Evolutionary conservation across 2,113 vertebrate genomes (phyloP), one percentile per base, ranked within the genome.

Genomic region (Halichoeres trimaculatus): DNA sequence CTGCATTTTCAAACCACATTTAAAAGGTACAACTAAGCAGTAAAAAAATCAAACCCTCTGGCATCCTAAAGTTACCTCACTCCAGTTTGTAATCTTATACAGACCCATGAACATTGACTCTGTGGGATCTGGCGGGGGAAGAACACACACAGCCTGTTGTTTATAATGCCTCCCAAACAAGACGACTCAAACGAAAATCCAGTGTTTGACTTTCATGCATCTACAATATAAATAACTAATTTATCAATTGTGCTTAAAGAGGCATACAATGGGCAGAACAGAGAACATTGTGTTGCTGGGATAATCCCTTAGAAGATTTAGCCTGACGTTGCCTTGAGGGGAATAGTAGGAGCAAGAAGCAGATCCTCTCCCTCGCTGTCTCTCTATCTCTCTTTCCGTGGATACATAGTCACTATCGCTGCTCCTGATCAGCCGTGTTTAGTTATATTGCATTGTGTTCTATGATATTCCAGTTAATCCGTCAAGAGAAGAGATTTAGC

Each of bases 221-320:
- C 89, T 90, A 90, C 88, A 90, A 92, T 89, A 81, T 90, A 90
- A 95, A 94, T 93, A 95, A 93, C 92, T 90, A 81, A 94, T 94
- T 92, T 91, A 94, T 95, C 90, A 94, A 85, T 94, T 93, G 91
- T 93, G 84, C 85, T 92, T 93, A 93, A 89, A 92, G 75, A 90
- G 76, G 86, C 89, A 90, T 83, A 90, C 86, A 91, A 91, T 93
- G 91, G 91, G 89, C 92, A 90, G 88, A 93, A 93, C 90, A 89
- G 83, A 78, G 90, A 89, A 78, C 90, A 91, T 94, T 94, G 93
- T 93, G 88, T 91, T 89, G 82, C 87, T 55, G 76, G 92, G 88
- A 93, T 93, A 93, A 95, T 95, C 88, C 84, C 94, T 91, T 88
- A 84, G 78, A 91, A 90, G 91, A 93, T 90, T 91, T 92, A 91